Percentiles rank a stretch among this genome's conserved stretches.
Evolutionary conservation across 30 jellyfish, hydroid and myxozoan species (phyloP).

Genomic region (Turritopsis rubra): DNA sequence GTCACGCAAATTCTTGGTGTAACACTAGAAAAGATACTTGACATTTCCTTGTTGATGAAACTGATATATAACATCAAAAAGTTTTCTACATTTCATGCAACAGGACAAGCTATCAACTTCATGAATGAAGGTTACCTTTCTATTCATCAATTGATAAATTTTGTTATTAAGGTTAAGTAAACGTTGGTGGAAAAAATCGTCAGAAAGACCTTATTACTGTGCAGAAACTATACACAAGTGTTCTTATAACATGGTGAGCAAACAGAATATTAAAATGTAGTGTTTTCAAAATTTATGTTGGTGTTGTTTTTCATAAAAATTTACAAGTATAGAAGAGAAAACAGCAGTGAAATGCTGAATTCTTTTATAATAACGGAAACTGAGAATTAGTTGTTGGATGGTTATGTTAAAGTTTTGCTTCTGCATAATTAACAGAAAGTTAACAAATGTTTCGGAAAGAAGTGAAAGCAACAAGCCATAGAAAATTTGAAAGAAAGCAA

Average conservation of each 20-base stretch:
- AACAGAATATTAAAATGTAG: neutral
- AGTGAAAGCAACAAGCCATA: too few species aligned
- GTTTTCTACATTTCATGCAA: neutral
- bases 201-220: neutral
- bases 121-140: neutral
- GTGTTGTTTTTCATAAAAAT: too few species aligned
- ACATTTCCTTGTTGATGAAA: neutral
- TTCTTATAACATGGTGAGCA: neutral
- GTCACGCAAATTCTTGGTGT: neutral
- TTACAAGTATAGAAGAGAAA: neutral
- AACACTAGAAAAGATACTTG: neutral
- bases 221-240: neutral
- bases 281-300: neutral
- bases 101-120: neutral
- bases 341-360: neutral
- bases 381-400: too few species aligned
- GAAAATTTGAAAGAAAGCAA: neutral
- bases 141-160: neutral
- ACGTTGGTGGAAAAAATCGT: neutral
- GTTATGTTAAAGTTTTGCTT: too few species aligned
- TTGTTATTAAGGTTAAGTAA: neutral
- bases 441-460: too few species aligned
- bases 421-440: too few species aligned
- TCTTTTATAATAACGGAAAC: too few species aligned
- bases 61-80: too few species aligned